A percentile compares a stretch with the other conserved stretches of the same genome.
Evolutionary conservation across 1,140 invertebrate species (phyloP).

Genomic region (Zaprionus davidi): DNA sequence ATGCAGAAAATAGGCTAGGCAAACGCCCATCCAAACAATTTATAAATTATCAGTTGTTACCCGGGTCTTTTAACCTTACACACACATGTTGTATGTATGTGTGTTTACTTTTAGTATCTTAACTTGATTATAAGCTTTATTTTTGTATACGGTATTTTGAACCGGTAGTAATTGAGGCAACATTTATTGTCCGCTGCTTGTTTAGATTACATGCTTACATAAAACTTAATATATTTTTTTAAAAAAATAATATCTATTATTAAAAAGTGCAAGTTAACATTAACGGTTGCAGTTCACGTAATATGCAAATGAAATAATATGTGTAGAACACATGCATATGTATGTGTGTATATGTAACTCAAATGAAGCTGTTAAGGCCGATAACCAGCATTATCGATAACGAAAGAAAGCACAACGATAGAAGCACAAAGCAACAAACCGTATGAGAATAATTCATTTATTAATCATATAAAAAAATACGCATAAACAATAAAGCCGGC

Average conservation of each 20-base stretch:
- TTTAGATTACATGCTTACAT: not conserved
- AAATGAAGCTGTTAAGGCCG: conserved; percentile 14
- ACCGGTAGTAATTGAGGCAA: conserved; percentile 6
- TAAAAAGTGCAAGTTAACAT: conserved; percentile 14
- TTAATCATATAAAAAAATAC: conserved; percentile 14
- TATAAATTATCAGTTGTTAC: conserved; percentile 16
- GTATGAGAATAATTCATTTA: not conserved
- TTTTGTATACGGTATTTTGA: conserved; percentile 1
- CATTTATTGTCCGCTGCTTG: not conserved
- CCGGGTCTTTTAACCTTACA: conserved; percentile 10
- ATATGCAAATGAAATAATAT: not conserved
- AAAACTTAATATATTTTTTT: conserved; percentile 10
- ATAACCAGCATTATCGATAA: conserved; percentile 25
- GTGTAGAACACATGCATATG: not conserved
- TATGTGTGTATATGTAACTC: not conserved
- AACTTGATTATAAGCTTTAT: not conserved
- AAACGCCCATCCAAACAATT: conserved; percentile 21
- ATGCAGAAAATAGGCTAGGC: not conserved
- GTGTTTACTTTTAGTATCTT: not conserved
- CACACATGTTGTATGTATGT: not conserved
- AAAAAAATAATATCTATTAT: conserved; percentile 3
- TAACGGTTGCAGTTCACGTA: conserved; percentile 9
- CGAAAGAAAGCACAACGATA: not conserved
- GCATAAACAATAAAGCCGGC: conserved; percentile 34
- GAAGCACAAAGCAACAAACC: not conserved